A percentile compares a stretch with the other conserved stretches of the same genome.
Evolutionary conservation across 1,140 invertebrate species (phyloP).

Genomic region (Coelopa frigida): DNA sequence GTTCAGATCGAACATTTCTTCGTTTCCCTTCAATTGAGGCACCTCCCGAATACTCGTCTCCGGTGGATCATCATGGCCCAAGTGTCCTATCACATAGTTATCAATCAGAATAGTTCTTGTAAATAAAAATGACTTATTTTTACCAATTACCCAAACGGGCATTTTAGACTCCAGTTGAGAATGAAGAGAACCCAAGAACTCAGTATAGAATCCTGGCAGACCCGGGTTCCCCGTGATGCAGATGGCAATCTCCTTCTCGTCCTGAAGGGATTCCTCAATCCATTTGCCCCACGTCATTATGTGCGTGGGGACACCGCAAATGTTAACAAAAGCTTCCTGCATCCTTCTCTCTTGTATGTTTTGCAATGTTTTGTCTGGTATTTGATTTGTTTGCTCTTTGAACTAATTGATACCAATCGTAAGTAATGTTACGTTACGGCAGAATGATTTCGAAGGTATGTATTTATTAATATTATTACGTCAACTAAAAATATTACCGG

Average conservation of each 20-base stretch:
- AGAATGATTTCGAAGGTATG: too few species aligned
- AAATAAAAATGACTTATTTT: neutral
- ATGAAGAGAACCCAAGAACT: conserved; percentile 60
- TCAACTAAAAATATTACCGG: too few species aligned
- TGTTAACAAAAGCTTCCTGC: conserved; percentile 51
- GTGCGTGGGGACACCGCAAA: conserved; percentile 59
- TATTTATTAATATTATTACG: too few species aligned
- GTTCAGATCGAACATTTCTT: conserved; percentile 56
- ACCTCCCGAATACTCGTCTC: conserved; percentile 40
- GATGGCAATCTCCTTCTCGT: conserved; percentile 49
- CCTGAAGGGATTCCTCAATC: conserved; percentile 54
- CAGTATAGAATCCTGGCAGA: conserved; percentile 62
- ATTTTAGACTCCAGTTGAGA: conserved; percentile 48
- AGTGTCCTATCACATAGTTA: conserved; percentile 52
- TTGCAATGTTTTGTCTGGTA: too few species aligned
- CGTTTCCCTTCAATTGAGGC: conserved; percentile 47
- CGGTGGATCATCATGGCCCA: conserved; percentile 57
- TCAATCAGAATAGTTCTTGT: neutral
- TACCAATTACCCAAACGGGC: conserved; percentile 60
- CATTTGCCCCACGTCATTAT: conserved; percentile 60
- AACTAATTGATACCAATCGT: too few species aligned
- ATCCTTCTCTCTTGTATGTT: conserved; percentile 35
- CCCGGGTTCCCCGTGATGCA: conserved; percentile 65
- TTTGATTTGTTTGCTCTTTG: too few species aligned
- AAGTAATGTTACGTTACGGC: too few species aligned